Base-by-base conservation (phyloP, 2,797 vertebrate species). In the Eulemur coronatus region DNA sequence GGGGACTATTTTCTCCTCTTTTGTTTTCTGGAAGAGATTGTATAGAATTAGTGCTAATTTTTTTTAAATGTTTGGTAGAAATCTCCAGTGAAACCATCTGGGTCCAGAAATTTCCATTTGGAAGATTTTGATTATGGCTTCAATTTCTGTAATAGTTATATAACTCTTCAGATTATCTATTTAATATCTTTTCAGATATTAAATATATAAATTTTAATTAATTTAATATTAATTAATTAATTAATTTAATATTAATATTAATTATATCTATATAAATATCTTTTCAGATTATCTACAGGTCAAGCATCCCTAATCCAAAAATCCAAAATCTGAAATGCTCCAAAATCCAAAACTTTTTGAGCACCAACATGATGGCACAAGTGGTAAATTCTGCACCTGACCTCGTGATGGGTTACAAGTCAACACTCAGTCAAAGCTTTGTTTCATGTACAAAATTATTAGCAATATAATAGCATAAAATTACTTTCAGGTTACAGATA, bases 41-140 rank as follows among this genome's bases (percentile, higher is more conserved):
- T 91, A 30, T 84, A 89, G 48, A 67, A 79, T 94, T 67, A 33
- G 6, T 91, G 79, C n/a, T 84, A 73, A 86, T 90, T 95, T 95
- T 88, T 88, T 94, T 90, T 90, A 81, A 79, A 75, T 79, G 6
- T 48, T 84, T 78, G 28, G 10, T 82, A 57, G 46, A 84, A 22
- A 84, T 86, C 57, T 97, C 17, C 70, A 80, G 35, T 38, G 48
- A 91, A 91, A 84, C 46, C 65, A 73, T 67, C 46, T 65, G 22
- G 79, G 50, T 41, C 57, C 63, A 35, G 24, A 90, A 61, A 95
- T 93, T 86, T 95, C n/a, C 52, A 48, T 93, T 90, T 87, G 81
- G 61, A 90, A 90, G 20, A n/a, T 72, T 81, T 86, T 86, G 17
- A 65, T 86, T 33, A 84, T 96, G 50, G 28, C 28, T 70, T 93